Evolutionary conservation across 2,888 invertebrate species (phyloP), one percentile per base, ranked within the genome.

Genomic region (Apocheima hispidaria): DNA sequence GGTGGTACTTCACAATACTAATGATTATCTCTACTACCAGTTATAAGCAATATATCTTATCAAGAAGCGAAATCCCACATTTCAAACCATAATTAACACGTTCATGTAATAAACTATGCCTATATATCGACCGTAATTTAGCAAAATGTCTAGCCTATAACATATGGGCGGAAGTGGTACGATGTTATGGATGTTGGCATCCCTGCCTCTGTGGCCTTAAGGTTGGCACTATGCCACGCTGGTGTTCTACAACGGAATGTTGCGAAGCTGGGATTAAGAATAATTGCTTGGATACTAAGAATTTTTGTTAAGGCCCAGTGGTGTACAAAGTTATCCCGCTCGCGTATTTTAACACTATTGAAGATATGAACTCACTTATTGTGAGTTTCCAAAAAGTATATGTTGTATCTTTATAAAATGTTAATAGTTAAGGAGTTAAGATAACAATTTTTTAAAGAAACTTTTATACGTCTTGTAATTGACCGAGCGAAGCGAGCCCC

Each of bases 181-280:
- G 40, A 36, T 50, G 35, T 60, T 50, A 65, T 54, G 23, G 28
- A 58, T 58, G 54, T 59, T 53, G 53, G 63, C 58, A 58, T 41
- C 51, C 35, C 33, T 59, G 50, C 20, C 35, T 26, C 35, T n/a
- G 44, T 56, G 54, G 59, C 57, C 43, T 46, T 41, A 55, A 33
- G 51, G 52, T 67, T 77, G 78, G 78, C 78, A 76, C 66, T 56
- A 69, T 63, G 78, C 78, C 77, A 77, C 48, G 50, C 36, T 67
- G 50, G 46, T 69, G 69, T 69, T 21, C 43, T 53, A 63, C 63
- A 54, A 66, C 52, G 54, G 18, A 10, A 57, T 63, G 50, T 40
- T 41, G 41, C 49, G 40, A 53, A 40, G 28, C 53, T 36, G 10
- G 33, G 60, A 69, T 69, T 67, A 62, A 62, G 59, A 63, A 59